Base-by-base conservation (phyloP, 1,140 invertebrate genomes). In the Apis laboriosa region DNA sequence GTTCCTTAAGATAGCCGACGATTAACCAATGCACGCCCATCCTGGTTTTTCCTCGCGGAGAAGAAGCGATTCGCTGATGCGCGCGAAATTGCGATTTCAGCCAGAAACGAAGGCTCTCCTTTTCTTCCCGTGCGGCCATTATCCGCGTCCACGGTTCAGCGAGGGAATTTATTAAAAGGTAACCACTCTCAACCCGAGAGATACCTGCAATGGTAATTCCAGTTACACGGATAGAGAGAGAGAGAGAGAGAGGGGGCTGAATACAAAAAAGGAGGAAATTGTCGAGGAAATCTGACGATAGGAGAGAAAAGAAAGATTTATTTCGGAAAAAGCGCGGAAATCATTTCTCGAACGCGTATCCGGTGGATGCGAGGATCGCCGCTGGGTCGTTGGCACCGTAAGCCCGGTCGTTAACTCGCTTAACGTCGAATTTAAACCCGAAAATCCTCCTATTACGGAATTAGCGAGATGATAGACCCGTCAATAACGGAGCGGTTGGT, bases 391-490 rank as follows among this genome's bases (percentile, higher is more conserved):
- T 86, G 90, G 79, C 43, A 49, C 49, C 73, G 24, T 72, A 63
- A 70, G 56, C n/a, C 67, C 83, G 91, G 91, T 92, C 91, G 89
- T 92, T 92, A 91, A 89, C 91, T 91, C 87, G n/a, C 60, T 79
- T 21, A 81, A n/a, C 77, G 81, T 68, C 87, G 87, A 89, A 92
- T 85, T 77, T 92, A 90, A 91, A 92, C 85, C 84, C 88, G 85
- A 91, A 91, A 90, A 92, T 92, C 86, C 88, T 90, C 85, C 89
- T 92, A 93, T 92, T 92, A 93, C 91, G 90, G 90, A 93, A 93
- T 93, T 93, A 93, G 92, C 88, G 91, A 92, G 91, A 92, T 92
- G 92, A 93, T 93, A 93, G 91, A 93, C 91, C 91, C 89, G 91
- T 92, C 90, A 92, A 90, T 91, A 91, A 89, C 90, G 89, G 89